These are phyloP conservation scores for Otus sunia DNA, from an alignment of 2,113 vertebrate genomes.

Conservation along the genomic window DNA sequence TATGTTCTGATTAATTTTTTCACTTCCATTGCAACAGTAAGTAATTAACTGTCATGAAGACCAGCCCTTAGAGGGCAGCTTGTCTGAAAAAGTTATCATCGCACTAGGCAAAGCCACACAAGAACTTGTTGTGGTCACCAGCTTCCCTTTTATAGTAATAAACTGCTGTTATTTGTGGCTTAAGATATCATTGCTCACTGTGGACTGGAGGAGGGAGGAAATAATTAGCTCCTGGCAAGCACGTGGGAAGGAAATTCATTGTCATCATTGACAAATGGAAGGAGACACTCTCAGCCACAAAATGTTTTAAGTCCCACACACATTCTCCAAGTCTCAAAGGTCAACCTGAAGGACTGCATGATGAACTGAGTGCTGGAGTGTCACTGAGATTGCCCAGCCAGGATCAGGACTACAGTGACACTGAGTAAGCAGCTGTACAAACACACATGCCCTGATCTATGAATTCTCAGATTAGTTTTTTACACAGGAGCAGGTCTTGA, in stretches of 20 bases:
- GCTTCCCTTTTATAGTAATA: background rate
- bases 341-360: background rate
- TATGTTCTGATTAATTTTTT: background rate
- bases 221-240: background rate
- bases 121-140: background rate
- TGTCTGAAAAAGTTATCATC: background rate
- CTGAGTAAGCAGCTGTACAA: background rate
- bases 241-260: background rate
- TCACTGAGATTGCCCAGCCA: background rate
- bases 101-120: background rate
- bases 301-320: background rate
- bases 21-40: background rate
- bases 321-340: background rate
- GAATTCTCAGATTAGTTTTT: background rate
- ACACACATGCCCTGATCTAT: background rate
- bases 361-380: background rate
- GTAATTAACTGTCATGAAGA: background rate
- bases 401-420: background rate
- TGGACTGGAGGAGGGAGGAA: background rate
- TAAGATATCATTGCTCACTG: background rate
- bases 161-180: background rate
- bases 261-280: background rate
- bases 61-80: background rate
- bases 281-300: background rate
- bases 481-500: background rate